Conservation (phyloP, 1,140 invertebrate species). For the Neoseiulus cucumeris region DNA sequence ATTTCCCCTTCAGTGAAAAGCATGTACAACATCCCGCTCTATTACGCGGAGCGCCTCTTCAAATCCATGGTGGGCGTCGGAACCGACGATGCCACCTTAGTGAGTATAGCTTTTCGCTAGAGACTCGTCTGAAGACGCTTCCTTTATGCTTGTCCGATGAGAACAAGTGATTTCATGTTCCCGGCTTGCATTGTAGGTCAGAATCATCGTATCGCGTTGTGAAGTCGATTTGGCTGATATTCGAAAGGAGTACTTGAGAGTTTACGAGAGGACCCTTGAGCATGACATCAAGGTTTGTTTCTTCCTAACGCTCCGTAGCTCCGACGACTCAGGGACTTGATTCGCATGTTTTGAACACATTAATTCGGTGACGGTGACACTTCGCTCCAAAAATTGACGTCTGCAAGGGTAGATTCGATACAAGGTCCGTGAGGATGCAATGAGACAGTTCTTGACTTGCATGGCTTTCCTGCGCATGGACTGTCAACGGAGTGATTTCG, state of each 20-base stretch:
- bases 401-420: too few relatives aligned
- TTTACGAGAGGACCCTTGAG: conserved; percentile 60
- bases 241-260: conserved; percentile 63
- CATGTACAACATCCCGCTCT: conserved; percentile 70
- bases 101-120: too few relatives aligned
- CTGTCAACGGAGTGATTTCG: too few relatives aligned
- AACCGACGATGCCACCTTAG: conserved; percentile 63
- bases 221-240: conserved; percentile 81
- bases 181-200: conserved; percentile 32
- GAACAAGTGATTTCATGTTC: too few relatives aligned
- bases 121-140: too few relatives aligned
- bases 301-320: background rate
- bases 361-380: background rate
- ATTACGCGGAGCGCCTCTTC: conserved; percentile 75
- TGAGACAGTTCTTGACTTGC: too few relatives aligned
- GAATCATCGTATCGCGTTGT: conserved; percentile 67
- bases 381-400: too few relatives aligned
- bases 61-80: conserved; percentile 67
- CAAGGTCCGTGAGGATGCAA: too few relatives aligned
- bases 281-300: conserved; percentile 48
- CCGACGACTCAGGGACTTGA: too few relatives aligned
- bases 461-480: too few relatives aligned
- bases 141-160: too few relatives aligned
- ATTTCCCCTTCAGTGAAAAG: conserved; percentile 64
- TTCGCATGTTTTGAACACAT: conserved; percentile 7